phyloP scores from a whole-genome alignment of 2,888 invertebrate genomes.

The Lamproptera curius region DNA sequence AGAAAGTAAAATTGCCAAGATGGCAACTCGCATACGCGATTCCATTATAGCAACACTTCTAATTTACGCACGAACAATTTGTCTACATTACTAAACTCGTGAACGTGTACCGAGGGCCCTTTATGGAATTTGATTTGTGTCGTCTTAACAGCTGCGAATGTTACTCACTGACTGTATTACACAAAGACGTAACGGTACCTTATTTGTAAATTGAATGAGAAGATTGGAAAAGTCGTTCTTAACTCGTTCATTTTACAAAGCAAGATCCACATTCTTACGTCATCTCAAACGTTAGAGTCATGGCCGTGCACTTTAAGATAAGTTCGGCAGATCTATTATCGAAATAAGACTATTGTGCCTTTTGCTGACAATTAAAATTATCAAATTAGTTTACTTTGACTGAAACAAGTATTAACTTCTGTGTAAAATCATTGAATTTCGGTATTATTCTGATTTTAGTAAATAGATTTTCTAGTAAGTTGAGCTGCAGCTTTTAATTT shows the following conservation, averaged over 20 bases:
- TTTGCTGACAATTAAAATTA: no score
- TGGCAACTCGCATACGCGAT: background rate
- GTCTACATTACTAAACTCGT: slow-evolving; percentile 4
- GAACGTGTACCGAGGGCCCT: background rate
- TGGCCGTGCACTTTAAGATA: no score
- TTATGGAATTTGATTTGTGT: background rate
- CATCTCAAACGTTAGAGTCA: background rate
- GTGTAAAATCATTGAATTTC: no score
- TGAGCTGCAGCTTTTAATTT: no score
- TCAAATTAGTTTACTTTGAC: no score
- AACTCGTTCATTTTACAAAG: slow-evolving; percentile 8
- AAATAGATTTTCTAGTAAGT: no score
- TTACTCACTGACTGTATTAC: background rate
- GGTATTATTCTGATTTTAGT: no score
- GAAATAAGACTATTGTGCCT: no score
- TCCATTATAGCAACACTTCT: slow-evolving; percentile 4
- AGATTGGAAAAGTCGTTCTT: slow-evolving; percentile 8
- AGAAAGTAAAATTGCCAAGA: slow-evolving; percentile 6
- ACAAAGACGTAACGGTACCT: slow-evolving; percentile 4
- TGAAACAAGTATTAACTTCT: no score
- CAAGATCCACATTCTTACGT: slow-evolving; percentile 9
- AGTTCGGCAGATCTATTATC: no score
- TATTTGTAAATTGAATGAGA: slow-evolving; percentile 5
- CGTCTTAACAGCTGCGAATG: slow-evolving; percentile 1
- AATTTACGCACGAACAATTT: background rate